Conservation (phyloP, 2,888 invertebrate species). For the Agriopis leucophaearia region DNA sequence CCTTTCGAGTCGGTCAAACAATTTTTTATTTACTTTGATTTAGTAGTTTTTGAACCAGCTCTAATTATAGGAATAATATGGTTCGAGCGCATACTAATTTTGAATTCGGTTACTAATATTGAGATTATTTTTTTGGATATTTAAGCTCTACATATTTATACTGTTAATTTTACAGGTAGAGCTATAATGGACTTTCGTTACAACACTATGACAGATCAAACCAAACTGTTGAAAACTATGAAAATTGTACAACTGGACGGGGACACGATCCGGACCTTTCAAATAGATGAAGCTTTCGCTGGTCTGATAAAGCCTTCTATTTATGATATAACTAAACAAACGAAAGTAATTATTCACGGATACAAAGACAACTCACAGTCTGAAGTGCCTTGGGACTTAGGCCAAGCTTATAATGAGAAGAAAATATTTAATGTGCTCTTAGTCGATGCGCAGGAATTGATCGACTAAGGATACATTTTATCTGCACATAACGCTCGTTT, state of each 20-base stretch:
- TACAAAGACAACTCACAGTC: constrained; percentile 80
- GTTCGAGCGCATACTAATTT: too few species aligned
- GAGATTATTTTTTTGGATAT: too few species aligned
- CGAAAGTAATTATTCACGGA: constrained; percentile 81
- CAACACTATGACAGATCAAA: constrained; percentile 64
- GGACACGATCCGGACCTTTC: constrained; percentile 61
- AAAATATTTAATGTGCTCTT: constrained; percentile 79
- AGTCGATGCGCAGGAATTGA: constrained; percentile 78
- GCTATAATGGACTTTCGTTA: constrained; percentile 77
- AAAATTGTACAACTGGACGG: constrained; percentile 72
- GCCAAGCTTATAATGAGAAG: constrained; percentile 76
- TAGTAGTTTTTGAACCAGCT: too few species aligned
- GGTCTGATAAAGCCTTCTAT: constrained; percentile 66
- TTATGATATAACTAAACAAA: constrained; percentile 79
- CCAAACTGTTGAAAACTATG: constrained; percentile 72
- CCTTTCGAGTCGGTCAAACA: too few species aligned
- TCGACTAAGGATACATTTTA: constrained; percentile 75
- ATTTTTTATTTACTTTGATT: too few species aligned
- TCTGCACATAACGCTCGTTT: constrained; percentile 79
- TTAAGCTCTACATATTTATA: neutral
- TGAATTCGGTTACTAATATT: neutral
- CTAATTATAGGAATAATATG: too few species aligned
- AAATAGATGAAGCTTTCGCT: constrained; percentile 72
- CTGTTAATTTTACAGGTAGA: constrained; percentile 68
- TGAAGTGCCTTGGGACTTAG: constrained; percentile 72